Conservation (phyloP, 2,797 vertebrate species). For the Craterocephalus amniculus region DNA sequence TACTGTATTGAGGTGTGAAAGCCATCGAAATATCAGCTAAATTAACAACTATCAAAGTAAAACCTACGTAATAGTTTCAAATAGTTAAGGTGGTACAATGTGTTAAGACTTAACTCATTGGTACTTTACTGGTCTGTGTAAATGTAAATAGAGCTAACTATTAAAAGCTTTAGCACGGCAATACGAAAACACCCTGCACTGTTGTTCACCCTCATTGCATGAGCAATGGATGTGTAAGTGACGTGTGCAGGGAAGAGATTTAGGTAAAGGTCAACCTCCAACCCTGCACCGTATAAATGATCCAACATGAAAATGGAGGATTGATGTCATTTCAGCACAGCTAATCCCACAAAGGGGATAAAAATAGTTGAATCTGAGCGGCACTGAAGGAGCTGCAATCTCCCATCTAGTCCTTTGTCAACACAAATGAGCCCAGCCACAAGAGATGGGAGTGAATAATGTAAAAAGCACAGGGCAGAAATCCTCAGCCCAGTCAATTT, state of each 20-base stretch:
- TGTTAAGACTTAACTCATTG: neutral
- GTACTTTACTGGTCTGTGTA: neutral
- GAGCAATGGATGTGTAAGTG: conserved; percentile 22
- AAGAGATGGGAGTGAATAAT: conserved; percentile 77
- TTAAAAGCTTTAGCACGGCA: neutral
- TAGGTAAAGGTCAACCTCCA: conserved; percentile 48
- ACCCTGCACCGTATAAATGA: conserved; percentile 58
- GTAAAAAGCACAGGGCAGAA: conserved; percentile 54
- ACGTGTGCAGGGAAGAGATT: conserved; percentile 35
- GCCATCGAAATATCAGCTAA: neutral
- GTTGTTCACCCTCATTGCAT: neutral
- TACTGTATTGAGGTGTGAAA: neutral
- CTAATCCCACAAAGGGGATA: conserved; percentile 40
- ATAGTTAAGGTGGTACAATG: neutral
- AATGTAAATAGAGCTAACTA: neutral
- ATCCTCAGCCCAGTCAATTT: conserved; percentile 53
- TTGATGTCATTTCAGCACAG: conserved; percentile 49
- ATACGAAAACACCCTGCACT: neutral
- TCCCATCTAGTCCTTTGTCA: conserved; percentile 75
- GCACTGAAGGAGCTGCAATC: conserved; percentile 55
- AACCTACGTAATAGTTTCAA: neutral
- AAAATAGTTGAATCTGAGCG: conserved; percentile 65
- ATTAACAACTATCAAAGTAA: neutral
- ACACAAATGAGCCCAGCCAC: conserved; percentile 72
- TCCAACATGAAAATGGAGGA: conserved; percentile 67